Base-by-base conservation (phyloP, 2,113 vertebrate species). In the Danionella cerebrum region DNA sequence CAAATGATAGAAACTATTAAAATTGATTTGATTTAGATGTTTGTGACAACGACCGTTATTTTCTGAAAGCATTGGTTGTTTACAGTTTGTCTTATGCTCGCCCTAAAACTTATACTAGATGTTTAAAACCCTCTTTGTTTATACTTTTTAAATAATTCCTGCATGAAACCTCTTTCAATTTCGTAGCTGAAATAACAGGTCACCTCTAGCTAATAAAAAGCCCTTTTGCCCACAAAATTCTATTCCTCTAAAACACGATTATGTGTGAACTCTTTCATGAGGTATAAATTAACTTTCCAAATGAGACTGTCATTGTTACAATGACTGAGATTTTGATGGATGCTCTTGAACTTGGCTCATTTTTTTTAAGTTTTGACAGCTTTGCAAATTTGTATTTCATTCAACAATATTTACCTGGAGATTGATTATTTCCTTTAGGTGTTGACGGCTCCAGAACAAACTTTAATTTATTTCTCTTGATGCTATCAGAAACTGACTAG, bases 341-440 rank as follows among this genome's bases (percentile, higher is more conserved):
- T 31, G 29, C 25, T 13, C 42, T 42, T 31, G 29, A 14, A 41
- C n/a, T 44, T 18, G 38, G 11, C 29, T 31, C 10, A 18, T 53
- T 18, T 45, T n/a, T n/a, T 42, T 13, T 6, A 29, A 42, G n/a
- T 4, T 2, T 44, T 59, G 36, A 29, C 22, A 24, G 11, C 22
- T 16, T 25, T 67, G 12, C 54, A 36, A 3, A 50, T 53, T 33
- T 36, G 35, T 19, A 39, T 41, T n/a, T 25, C 38, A n/a, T 48
- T 55, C 35, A 31, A 13, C 16, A 31, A 35, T 31, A 12, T 47
- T 51, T 36, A 51, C 60, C 21, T 33, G 59, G 21, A n/a, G 35
- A 36, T 24, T 66, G 54, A 76, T 55, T 59, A 62, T 53, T 39
- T 69, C 70, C 70, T 68, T 24, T 27, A 29, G 51, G 51, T 38